Percentiles rank a stretch among this genome's conserved stretches.
These are phyloP conservation scores for Tetragonisca angustula DNA, from an alignment of 2,888 invertebrate genomes.

Conservation along the genomic window DNA sequence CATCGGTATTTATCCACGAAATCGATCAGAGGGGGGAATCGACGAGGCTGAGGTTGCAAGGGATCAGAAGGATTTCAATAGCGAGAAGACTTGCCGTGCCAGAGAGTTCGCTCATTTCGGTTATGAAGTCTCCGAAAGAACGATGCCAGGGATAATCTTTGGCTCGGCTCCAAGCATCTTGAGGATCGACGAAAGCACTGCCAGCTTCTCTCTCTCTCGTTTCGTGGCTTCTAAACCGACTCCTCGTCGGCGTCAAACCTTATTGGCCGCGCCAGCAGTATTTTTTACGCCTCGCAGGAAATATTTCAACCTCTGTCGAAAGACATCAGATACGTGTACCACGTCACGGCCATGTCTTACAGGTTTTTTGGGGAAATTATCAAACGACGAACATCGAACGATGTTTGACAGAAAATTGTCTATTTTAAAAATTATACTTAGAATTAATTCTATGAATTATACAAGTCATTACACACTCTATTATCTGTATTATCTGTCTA, in stretches of 20 bases:
- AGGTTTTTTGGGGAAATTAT: neutral
- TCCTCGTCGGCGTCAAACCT: conserved; percentile 6
- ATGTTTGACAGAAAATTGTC: too few species aligned
- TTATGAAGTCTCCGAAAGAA: conserved; percentile 54
- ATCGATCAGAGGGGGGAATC: conserved; percentile 22
- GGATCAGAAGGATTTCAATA: conserved; percentile 44
- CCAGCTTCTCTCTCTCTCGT: conserved; percentile 12
- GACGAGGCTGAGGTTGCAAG: neutral
- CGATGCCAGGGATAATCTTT: conserved; percentile 60
- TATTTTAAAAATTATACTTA: too few species aligned
- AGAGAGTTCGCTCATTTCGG: conserved; percentile 32
- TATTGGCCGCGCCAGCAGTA: conserved; percentile 30
- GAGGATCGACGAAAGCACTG: conserved; percentile 27
- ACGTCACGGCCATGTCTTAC: neutral
- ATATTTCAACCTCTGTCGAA: conserved; percentile 33
- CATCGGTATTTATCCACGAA: conserved; percentile 26
- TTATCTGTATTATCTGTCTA: too few species aligned
- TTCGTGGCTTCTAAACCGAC: conserved; percentile 9
- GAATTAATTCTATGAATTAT: too few species aligned
- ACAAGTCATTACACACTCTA: too few species aligned
- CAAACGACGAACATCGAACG: too few species aligned
- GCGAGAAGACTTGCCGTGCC: neutral
- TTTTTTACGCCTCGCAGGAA: conserved; percentile 31
- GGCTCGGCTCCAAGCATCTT: conserved; percentile 50
- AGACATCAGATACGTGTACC: conserved; percentile 28